phyloP scores from a whole-genome alignment of 2,113 vertebrate species.

The Loxodonta africana region DNA sequence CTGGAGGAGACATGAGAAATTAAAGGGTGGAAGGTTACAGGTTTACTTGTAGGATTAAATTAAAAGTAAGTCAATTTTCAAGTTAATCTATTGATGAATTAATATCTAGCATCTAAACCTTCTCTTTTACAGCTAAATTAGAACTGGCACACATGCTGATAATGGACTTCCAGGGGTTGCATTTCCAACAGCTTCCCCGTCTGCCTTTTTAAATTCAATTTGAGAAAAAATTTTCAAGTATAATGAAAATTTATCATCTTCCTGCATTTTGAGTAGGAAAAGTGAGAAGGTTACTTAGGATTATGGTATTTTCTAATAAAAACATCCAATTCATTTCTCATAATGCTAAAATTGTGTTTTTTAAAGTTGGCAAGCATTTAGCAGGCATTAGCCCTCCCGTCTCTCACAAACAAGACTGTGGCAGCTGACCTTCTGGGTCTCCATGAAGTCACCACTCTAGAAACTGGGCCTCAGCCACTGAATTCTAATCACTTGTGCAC shows the following conservation, averaged over 20 bases:
- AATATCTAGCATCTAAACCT: background rate
- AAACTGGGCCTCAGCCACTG: background rate
- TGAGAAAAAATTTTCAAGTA: conserved; percentile 21
- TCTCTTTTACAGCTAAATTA: background rate
- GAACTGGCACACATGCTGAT: background rate
- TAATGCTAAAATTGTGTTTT: conserved; percentile 12
- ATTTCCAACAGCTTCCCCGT: background rate
- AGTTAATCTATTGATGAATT: background rate
- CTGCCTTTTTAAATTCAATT: background rate
- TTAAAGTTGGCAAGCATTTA: conserved; percentile 15
- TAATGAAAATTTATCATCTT: conserved; percentile 6
- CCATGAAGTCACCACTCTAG: accelerated
- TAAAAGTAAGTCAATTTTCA: conserved; percentile 12
- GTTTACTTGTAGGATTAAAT: background rate
- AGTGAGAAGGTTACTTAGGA: background rate
- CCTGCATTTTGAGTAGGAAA: background rate
- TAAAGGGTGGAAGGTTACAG: background rate
- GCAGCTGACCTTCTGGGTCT: conserved; percentile 78
- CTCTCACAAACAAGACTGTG: conserved; percentile 74
- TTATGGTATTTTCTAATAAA: background rate
- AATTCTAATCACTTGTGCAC: background rate
- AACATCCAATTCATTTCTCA: conserved; percentile 22
- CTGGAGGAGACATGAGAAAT: background rate
- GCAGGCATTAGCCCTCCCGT: background rate
- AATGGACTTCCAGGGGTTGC: background rate